Evolutionary conservation across 1,140 invertebrate species (phyloP).

Genomic region (Rhizoglyphus robini): DNA sequence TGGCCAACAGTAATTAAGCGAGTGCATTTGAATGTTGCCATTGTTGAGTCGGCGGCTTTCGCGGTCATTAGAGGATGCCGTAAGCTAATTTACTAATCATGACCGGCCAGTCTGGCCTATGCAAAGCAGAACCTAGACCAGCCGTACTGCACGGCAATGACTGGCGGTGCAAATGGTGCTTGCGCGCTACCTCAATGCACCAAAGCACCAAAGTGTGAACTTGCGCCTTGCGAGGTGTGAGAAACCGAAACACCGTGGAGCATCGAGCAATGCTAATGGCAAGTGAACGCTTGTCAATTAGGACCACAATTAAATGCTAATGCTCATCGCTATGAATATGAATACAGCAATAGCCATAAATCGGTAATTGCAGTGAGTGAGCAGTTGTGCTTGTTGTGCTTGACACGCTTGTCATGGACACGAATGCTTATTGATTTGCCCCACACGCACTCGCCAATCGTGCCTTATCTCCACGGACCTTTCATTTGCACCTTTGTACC

Average conservation of each 20-base stretch:
- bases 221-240: not conserved
- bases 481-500: not conserved
- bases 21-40: no score
- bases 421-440: not conserved
- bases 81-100: no score
- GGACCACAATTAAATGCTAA: not conserved
- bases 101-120: no score
- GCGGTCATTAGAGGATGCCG: no score
- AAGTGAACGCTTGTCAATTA: slow-evolving; percentile 6
- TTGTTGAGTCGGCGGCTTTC: no score
- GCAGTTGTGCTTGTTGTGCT: not conserved
- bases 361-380: not conserved
- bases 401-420: not conserved
- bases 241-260: not conserved
- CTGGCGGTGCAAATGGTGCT: no score
- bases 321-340: not conserved
- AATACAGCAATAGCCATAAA: not conserved
- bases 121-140: no score
- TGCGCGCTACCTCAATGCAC: no score
- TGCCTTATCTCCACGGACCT: slow-evolving; percentile 1
- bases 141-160: no score
- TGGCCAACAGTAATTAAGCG: no score
- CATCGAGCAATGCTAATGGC: not conserved
- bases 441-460: slow-evolving; percentile 4
- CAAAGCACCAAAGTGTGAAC: no score